phyloP scores from a whole-genome alignment of 2,113 vertebrate genomes.

The Chloebia gouldiae region DNA sequence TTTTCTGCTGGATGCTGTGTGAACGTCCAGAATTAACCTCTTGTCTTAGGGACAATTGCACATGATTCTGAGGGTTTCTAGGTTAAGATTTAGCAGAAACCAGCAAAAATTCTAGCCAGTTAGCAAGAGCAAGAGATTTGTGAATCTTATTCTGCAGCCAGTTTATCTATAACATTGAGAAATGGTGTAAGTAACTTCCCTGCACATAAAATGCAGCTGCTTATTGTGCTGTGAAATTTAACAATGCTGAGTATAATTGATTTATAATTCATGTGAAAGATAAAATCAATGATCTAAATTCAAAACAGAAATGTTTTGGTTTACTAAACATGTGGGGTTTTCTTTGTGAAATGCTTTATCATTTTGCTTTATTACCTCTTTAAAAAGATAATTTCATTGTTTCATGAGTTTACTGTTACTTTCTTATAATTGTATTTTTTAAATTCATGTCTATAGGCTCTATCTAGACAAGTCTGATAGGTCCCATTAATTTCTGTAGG shows the following conservation, averaged over 20 bases:
- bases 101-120: not conserved
- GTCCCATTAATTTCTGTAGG: conserved; percentile 7
- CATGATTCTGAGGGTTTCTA: fast-evolving
- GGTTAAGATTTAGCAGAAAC: not conserved
- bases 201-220: not conserved
- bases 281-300: conserved; percentile 32
- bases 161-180: not conserved
- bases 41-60: not conserved
- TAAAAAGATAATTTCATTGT: conserved; percentile 41
- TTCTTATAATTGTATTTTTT: conserved; percentile 44
- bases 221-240: conserved; percentile 32
- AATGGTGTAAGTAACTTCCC: not conserved
- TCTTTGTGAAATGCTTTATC: not conserved
- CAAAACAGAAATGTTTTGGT: not conserved
- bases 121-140: not conserved
- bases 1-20: not conserved
- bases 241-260: conserved; percentile 4
- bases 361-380: conserved; percentile 47
- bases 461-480: conserved; percentile 38
- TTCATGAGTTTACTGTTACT: conserved; percentile 3
- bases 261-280: conserved; percentile 46
- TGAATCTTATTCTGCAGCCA: not conserved
- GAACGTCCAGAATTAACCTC: not conserved
- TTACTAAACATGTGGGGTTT: not conserved
- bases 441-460: conserved; percentile 1